Evolutionary conservation across 53 echinoderm and acorn worm species (phyloP).

Genomic region (Henricia sp.): DNA sequence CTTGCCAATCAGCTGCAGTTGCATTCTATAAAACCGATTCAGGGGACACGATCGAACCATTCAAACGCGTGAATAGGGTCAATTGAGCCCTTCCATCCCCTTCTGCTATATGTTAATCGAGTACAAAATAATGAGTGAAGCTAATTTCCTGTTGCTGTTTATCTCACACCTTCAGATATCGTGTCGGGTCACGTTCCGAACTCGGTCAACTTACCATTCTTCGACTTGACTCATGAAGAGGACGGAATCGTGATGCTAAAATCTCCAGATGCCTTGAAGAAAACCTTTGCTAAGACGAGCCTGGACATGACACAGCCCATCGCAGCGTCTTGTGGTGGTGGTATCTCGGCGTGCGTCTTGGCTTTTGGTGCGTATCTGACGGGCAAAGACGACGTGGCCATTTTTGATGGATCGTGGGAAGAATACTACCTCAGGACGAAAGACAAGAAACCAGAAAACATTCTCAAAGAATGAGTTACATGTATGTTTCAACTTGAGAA

Average conservation of each 20-base stretch:
- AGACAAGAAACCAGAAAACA: conserved; percentile 43
- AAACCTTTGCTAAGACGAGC: conserved; percentile 69
- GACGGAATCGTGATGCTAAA: conserved; percentile 59
- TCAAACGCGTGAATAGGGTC: too few relatives aligned
- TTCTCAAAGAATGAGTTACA: conserved; percentile 25
- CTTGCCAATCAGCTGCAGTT: too few relatives aligned
- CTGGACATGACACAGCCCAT: conserved; percentile 81
- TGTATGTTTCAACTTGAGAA: too few relatives aligned
- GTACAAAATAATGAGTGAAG: too few relatives aligned
- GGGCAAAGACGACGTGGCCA: conserved; percentile 80
- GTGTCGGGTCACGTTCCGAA: conserved; percentile 83
- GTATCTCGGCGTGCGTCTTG: conserved; percentile 85
- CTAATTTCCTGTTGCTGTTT: too few relatives aligned
- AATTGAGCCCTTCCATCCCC: too few relatives aligned
- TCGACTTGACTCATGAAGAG: conserved; percentile 59
- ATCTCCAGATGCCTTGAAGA: conserved; percentile 64
- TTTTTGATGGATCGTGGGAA: conserved; percentile 95
- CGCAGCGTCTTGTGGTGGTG: conserved; percentile 77
- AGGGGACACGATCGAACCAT: too few relatives aligned
- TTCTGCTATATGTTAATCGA: too few relatives aligned
- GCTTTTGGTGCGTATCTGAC: conserved; percentile 75
- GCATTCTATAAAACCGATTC: too few relatives aligned
- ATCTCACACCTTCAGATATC: conserved; percentile 63
- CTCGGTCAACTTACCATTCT: conserved; percentile 76
- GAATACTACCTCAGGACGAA: conserved; percentile 70